Conservation (phyloP, 2,888 invertebrate species). For the Drosophila mimetica region DNA sequence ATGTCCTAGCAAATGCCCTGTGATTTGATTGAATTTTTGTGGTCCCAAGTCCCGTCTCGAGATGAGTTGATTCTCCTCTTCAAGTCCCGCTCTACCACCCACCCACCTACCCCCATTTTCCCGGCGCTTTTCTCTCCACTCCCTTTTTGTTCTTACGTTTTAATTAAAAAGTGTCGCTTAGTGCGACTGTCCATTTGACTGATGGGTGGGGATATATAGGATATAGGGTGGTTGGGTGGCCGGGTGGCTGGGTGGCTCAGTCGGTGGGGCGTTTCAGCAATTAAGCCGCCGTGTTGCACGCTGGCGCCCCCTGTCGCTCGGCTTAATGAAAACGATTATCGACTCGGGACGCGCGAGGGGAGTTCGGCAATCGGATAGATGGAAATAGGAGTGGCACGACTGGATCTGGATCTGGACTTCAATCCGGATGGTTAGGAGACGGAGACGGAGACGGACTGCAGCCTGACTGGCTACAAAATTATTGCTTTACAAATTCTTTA, state of each 20-base stretch:
- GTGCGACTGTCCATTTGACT: slow-evolving; percentile 74
- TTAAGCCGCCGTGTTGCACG: slow-evolving; percentile 61
- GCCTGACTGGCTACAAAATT: slow-evolving; percentile 54
- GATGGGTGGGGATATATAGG: slow-evolving; percentile 43
- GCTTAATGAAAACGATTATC: slow-evolving; percentile 79
- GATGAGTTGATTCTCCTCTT: background rate
- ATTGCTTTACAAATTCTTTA: slow-evolving; percentile 79
- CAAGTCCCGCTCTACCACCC: too few species aligned
- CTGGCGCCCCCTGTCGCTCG: slow-evolving; percentile 46
- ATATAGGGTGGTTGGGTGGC: background rate
- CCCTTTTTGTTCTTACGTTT: slow-evolving; percentile 61
- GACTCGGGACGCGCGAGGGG: slow-evolving; percentile 38
- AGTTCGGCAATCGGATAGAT: slow-evolving; percentile 2
- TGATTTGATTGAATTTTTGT: slow-evolving; percentile 77
- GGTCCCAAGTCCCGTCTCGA: slow-evolving; percentile 39
- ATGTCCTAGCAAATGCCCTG: slow-evolving; percentile 12
- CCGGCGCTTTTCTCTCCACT: background rate
- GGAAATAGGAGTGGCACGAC: slow-evolving; percentile 7
- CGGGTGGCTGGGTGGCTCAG: background rate
- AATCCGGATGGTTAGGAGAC: background rate
- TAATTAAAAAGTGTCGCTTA: slow-evolving; percentile 80
- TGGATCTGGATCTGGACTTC: slow-evolving; percentile 1
- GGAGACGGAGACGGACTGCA: too few species aligned
- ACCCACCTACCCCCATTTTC: background rate
- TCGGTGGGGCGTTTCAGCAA: slow-evolving; percentile 42